Evolutionary conservation across 2,113 vertebrate genomes (phyloP), one percentile per base, ranked within the genome.

Genomic region (Pluvianellus socialis): DNA sequence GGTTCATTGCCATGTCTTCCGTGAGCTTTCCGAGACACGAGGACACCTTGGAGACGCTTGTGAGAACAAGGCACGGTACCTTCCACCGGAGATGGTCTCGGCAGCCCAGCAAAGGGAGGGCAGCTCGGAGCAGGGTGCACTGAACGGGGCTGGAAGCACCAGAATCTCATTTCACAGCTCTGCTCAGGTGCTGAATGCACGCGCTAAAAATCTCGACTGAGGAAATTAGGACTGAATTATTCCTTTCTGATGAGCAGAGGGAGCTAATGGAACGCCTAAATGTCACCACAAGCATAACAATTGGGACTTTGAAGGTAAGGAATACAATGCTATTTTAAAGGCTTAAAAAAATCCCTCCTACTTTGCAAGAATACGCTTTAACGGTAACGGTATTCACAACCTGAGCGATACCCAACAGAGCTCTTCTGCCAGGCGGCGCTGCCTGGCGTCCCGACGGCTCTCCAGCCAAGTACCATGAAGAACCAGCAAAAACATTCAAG

Each of bases 1-100:
- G 22, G 17, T 27, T 79, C 13, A 12, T 17, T 26, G 58, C 35
- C 45, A 17, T 35, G 28, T 24, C 42, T 42, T 17, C 52, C 59
- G 28, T 1, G 10, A 33, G 28, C 14, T 19, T 33, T n/a, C 2
- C 3, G 38, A 14, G 32, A 44, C 42, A 0, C 5, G 18, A 42
- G 66, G 35, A 18, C 45, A 9, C 58, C 65, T 38, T 4, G n/a
- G 81, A 72, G 50, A 13, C 7, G 18, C 13, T 10, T 15, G 26
- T 4, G 38, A 33, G 32, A 9, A 33, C 5, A 1, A 6, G 15
- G 21, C 28, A 47, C 65, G 56, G 44, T 3, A 9, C 13, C 13
- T 68, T 53, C 33, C 38, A 52, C 27, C 28, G 9, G 56, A 44
- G 40, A 24, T 8, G 8, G 1, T 6, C 35, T 6, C 4, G 15